These are phyloP conservation scores for Rhopilema esculentum DNA, from an alignment of 30 jellyfish, hydroid and myxozoan species.

Conservation along the genomic window DNA sequence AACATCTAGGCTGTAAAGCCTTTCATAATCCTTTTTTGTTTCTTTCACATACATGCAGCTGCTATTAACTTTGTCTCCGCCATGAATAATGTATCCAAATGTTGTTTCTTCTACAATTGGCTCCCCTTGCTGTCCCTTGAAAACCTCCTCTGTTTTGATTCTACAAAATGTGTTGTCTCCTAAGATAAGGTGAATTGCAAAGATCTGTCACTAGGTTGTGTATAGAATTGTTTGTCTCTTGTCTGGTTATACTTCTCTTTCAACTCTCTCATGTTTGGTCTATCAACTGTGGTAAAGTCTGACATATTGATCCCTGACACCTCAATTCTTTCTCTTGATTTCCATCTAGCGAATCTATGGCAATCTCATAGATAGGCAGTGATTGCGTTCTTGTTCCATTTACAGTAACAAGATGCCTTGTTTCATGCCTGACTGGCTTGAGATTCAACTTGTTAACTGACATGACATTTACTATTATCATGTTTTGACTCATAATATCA, in stretches of 20 bases:
- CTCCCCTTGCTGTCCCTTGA: no score
- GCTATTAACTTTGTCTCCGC: no score
- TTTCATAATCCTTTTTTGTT: no score
- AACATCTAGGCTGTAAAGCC: no score
- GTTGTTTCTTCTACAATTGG: no score
- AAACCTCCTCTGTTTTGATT: conserved; percentile 17
- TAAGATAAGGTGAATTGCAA: conserved; percentile 5
- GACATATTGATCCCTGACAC: conserved; percentile 13
- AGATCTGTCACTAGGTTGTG: not conserved
- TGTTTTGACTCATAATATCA: no score
- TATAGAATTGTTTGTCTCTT: conserved; percentile 20
- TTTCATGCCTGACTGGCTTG: conserved; percentile 1
- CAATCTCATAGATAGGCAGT: conserved; percentile 16
- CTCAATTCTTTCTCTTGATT: conserved; percentile 8
- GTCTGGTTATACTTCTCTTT: conserved; percentile 19
- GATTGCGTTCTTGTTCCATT: conserved; percentile 36
- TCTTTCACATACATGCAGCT: no score
- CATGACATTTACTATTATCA: no score
- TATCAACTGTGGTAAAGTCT: not conserved
- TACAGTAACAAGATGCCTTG: conserved; percentile 3
- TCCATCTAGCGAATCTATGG: conserved; percentile 22
- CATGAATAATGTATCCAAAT: no score
- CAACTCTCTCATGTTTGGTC: conserved; percentile 16
- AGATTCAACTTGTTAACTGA: conserved; percentile 15
- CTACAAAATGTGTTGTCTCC: conserved; percentile 49